Percentiles rank a stretch among this genome's conserved stretches.
Conservation (phyloP, 2,888 invertebrate species). For the Tenthredo notha region DNA sequence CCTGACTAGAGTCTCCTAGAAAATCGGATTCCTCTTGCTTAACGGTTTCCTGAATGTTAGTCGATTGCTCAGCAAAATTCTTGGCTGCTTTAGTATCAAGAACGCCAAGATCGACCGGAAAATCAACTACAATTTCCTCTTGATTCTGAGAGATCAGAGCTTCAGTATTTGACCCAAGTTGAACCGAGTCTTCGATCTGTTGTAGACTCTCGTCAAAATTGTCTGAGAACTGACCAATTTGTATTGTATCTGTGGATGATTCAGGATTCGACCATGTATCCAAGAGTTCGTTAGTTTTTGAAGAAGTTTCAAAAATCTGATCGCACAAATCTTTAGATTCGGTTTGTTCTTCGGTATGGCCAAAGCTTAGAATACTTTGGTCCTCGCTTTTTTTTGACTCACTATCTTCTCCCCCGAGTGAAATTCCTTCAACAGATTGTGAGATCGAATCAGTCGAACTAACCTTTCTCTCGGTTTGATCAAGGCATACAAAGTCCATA, state of each 20-base stretch:
- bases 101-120: background rate
- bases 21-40: background rate
- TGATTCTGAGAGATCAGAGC: background rate
- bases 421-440: constrained; percentile 5
- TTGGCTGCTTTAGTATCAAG: background rate
- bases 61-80: background rate
- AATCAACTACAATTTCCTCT: background rate
- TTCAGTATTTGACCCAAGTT: background rate
- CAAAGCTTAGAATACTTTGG: background rate
- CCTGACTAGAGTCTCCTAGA: background rate
- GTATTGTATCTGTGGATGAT: constrained; percentile 51
- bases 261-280: constrained; percentile 61
- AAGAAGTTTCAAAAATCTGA: constrained; percentile 27
- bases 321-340: constrained; percentile 25
- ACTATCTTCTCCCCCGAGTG: background rate
- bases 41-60: background rate
- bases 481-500: background rate
- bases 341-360: background rate
- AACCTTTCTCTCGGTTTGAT: background rate
- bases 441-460: background rate
- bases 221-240: constrained; percentile 65
- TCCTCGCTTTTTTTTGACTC: background rate
- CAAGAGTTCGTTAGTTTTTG: constrained; percentile 39
- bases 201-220: constrained; percentile 59
- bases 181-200: constrained; percentile 5